A percentile compares a stretch with the other conserved stretches of the same genome.
phyloP scores from a whole-genome alignment of 2,888 invertebrate species.

The Protophormia terraenovae region DNA sequence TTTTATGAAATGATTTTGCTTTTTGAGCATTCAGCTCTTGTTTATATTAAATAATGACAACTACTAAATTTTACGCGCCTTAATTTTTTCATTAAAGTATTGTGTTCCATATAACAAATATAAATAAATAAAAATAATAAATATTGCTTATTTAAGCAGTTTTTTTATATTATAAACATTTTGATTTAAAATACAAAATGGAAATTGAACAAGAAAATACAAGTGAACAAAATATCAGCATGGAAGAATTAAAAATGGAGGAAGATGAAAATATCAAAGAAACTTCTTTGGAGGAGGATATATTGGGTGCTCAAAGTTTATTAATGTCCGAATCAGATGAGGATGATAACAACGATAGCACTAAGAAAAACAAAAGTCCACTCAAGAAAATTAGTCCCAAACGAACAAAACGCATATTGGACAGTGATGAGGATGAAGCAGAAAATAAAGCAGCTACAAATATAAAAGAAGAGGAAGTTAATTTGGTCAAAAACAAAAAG shows the following conservation, averaged over 20 bases:
- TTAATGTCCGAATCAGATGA: constrained; percentile 76
- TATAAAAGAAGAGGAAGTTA: neutral
- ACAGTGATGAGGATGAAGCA: constrained; percentile 70
- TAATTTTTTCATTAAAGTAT: neutral
- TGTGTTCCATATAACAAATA: constrained; percentile 2
- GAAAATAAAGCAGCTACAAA: neutral
- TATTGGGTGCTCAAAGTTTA: constrained; percentile 76
- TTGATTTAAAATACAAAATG: constrained; percentile 15
- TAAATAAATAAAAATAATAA: constrained; percentile 11
- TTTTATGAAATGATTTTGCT: neutral
- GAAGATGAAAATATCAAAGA: constrained; percentile 70
- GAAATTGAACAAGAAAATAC: constrained; percentile 2
- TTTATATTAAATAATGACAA: constrained; percentile 29
- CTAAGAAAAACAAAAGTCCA: constrained; percentile 36
- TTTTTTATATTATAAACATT: neutral
- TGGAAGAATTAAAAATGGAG: constrained; percentile 68
- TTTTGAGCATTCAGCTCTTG: constrained; percentile 10
- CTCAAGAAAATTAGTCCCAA: constrained; percentile 31
- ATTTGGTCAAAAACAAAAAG: constrained; percentile 49
- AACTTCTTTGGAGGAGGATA: constrained; percentile 73
- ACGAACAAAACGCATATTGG: constrained; percentile 60
- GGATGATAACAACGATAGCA: constrained; percentile 63
- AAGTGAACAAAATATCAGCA: constrained; percentile 45
- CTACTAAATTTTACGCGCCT: constrained; percentile 50
- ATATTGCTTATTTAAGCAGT: constrained; percentile 7